A percentile compares a stretch with the other conserved stretches of the same genome.
Evolutionary conservation across 2,888 invertebrate genomes (phyloP).

Genomic region (Callinectes sapidus): DNA sequence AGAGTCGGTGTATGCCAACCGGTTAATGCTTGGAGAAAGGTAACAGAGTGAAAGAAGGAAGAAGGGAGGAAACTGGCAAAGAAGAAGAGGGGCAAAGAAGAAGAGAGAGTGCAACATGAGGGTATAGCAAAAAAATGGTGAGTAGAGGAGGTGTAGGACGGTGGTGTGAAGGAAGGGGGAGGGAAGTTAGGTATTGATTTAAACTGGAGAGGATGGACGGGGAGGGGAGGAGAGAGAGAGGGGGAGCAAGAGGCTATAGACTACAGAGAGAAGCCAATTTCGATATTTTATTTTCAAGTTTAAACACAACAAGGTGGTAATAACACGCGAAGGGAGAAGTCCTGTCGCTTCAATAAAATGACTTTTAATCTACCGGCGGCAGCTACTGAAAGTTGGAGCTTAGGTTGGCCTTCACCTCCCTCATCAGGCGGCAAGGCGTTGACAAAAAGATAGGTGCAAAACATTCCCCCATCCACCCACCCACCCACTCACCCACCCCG

Average conservation of each 20-base stretch:
- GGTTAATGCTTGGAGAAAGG: not conserved
- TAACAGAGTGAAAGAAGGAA: not conserved
- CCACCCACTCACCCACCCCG: not conserved
- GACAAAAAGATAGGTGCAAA: not conserved
- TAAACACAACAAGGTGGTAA: not conserved
- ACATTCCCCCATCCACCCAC: not conserved
- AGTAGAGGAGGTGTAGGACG: not conserved
- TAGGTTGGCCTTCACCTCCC: not conserved
- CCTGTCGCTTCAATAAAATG: not conserved
- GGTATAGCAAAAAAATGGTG: not conserved
- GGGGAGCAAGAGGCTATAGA: not conserved
- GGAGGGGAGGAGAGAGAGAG: not conserved
- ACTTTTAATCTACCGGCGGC: not conserved
- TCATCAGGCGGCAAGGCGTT: not conserved
- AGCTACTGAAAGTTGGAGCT: not conserved
- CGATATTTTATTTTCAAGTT: not conserved
- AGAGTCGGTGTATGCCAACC: not conserved
- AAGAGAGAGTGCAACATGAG: not conserved
- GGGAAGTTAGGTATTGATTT: not conserved
- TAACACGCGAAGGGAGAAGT: not conserved
- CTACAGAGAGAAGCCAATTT: constrained; percentile 25
- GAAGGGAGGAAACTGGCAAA: not conserved
- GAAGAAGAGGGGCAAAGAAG: not conserved
- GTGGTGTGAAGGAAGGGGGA: not conserved
- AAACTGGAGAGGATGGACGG: not conserved